Evolutionary conservation across 2,888 invertebrate species (phyloP), one percentile per base, ranked within the genome.

Genomic region (Eupithecia vulgata): DNA sequence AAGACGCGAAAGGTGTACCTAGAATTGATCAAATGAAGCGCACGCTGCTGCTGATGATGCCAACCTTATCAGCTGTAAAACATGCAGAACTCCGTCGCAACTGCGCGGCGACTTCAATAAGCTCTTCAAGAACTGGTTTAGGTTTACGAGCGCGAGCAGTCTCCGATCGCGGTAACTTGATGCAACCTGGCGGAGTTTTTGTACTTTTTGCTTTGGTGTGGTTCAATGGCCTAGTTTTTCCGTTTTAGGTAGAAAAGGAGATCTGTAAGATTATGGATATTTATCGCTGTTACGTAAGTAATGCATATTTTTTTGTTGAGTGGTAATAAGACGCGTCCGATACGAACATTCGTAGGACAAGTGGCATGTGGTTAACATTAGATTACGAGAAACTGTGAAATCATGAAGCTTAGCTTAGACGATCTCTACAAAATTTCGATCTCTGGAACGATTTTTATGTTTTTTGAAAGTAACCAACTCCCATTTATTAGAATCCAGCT

Each of bases 71-170:
- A 57, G 15, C 42, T 42, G n/a, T 67, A 70, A 61, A 70, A 69
- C 17, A 35, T 62, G 48, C 21, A 42, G 52, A 34, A 15, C 45
- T 45, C 12, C 57, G 3, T 10, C 21, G 57, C 64, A 40, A 61
- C 59, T 12, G 64, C 59, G 57, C 68, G 68, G 72, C 48, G 65
- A 73, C 72, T 67, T 77, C 70, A 68, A 68, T 61, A 59, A 21
- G 62, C 37, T 64, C 37, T 57, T 13, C 21, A 57, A 35, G 57
- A 74, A 74, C 74, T 62, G 74, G 73, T 75, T 75, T 70, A 10
- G 25, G 62, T 73, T 75, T 75, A 72, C 72, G 71, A 71, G 42
- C 52, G 45, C 64, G 25, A 17, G 70, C 70, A 66, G 67, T 45
- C 45, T 40, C 48, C 61, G 42, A 67, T 67, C 52, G 67, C 64